phyloP scores from a whole-genome alignment of 2,113 vertebrate genomes.

The Dendrocopos noguchii region DNA sequence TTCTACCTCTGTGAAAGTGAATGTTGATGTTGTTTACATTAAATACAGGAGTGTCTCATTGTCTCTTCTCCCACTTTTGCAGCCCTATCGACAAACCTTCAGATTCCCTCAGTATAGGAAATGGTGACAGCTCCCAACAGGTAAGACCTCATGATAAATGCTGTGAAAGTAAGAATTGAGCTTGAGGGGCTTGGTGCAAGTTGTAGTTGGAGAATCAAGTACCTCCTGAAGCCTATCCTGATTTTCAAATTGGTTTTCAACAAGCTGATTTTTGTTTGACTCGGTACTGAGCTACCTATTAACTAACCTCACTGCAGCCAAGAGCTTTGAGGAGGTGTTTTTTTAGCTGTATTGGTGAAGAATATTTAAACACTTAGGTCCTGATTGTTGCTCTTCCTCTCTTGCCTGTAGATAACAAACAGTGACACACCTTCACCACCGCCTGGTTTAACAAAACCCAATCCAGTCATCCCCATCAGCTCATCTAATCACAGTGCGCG shows the following conservation, averaged over 20 bases:
- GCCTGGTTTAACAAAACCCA: slow-evolving; percentile 94
- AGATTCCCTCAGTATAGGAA: slow-evolving; percentile 94
- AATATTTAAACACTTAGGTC: background rate
- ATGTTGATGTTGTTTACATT: background rate
- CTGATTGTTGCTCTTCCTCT: slow-evolving; percentile 35
- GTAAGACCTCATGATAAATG: slow-evolving; percentile 73
- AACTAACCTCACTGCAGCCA: background rate
- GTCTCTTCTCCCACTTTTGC: slow-evolving; percentile 66
- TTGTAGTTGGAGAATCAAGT: background rate
- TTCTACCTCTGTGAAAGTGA: background rate
- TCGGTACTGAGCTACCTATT: background rate
- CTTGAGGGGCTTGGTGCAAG: background rate
- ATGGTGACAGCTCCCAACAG: slow-evolving; percentile 95
- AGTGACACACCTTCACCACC: slow-evolving; percentile 97
- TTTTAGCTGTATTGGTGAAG: background rate
- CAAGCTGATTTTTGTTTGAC: background rate
- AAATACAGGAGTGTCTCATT: slow-evolving; percentile 2
- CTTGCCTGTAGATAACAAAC: slow-evolving; percentile 82
- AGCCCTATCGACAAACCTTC: slow-evolving; percentile 96
- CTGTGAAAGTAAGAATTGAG: background rate
- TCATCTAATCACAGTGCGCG: slow-evolving; percentile 92
- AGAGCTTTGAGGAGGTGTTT: background rate
- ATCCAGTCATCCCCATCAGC: slow-evolving; percentile 92
- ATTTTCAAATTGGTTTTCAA: background rate
- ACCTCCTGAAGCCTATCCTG: background rate